These are phyloP conservation scores for Synchiropus splendidus DNA, from an alignment of 2,113 vertebrate genomes.

Conservation along the genomic window DNA sequence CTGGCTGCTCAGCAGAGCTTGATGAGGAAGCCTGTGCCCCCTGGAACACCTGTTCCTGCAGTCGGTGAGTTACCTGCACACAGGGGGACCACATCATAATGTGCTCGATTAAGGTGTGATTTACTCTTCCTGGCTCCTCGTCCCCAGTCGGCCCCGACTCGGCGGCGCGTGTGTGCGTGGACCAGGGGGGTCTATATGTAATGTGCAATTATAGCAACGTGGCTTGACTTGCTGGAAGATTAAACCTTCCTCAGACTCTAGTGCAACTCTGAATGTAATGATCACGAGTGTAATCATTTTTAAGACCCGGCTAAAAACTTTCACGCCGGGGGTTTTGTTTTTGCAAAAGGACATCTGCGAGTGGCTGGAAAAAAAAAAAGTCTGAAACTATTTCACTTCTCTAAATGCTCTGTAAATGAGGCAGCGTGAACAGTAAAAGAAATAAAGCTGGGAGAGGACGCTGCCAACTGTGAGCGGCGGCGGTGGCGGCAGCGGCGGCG, in stretches of 20 bases:
- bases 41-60: conserved; percentile 82
- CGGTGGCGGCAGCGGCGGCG: too few species aligned
- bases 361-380: conserved; percentile 23
- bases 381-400: conserved; percentile 39
- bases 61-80: conserved; percentile 86
- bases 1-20: conserved; percentile 73
- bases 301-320: conserved; percentile 13
- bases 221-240: conserved; percentile 15
- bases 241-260: conserved; percentile 12
- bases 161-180: conserved; percentile 33
- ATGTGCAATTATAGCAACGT: conserved; percentile 28
- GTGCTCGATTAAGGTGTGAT: conserved; percentile 65
- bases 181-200: conserved; percentile 20
- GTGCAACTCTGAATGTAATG: neutral
- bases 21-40: conserved; percentile 80
- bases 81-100: conserved; percentile 63
- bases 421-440: conserved; percentile 40
- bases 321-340: conserved; percentile 14
- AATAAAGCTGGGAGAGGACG: conserved; percentile 43
- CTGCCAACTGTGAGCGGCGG: conserved; percentile 54
- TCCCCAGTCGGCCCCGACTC: conserved; percentile 50
- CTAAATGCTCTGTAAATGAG: conserved; percentile 34
- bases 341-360: conserved; percentile 21
- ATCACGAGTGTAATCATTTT: conserved; percentile 5
- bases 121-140: conserved; percentile 52